Percentiles rank a stretch among this genome's conserved stretches.
Evolutionary conservation across 2,888 invertebrate genomes (phyloP).

Genomic region (Cheilosia vernalis): DNA sequence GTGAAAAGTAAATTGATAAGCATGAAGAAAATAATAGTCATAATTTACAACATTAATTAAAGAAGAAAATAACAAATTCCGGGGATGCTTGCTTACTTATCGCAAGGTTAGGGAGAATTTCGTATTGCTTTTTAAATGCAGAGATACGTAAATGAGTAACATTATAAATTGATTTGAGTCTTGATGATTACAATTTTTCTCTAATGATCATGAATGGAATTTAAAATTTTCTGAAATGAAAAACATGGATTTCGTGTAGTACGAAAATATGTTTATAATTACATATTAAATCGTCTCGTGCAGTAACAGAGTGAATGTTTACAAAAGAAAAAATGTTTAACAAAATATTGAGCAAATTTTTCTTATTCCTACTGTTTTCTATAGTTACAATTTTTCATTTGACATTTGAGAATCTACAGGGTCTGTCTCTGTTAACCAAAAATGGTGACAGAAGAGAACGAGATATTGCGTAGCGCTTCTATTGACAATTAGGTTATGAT

Average conservation of each 20-base stretch:
- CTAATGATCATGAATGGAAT: constrained; percentile 14
- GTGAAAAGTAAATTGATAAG: constrained; percentile 1
- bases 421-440: too few relatives aligned
- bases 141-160: constrained; percentile 5
- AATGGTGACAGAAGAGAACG: too few relatives aligned
- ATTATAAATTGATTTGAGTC: constrained; percentile 21
- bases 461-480: too few relatives aligned
- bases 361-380: too few relatives aligned
- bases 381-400: too few relatives aligned
- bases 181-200: constrained; percentile 19
- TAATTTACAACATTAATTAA: constrained; percentile 39
- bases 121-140: background rate
- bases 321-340: too few relatives aligned
- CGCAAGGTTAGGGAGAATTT: background rate
- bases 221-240: constrained; percentile 67
- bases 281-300: background rate
- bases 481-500: too few relatives aligned
- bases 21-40: constrained; percentile 8
- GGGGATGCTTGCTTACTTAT: background rate
- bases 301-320: background rate
- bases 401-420: too few relatives aligned
- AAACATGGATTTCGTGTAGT: background rate
- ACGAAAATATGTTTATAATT: background rate
- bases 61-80: constrained; percentile 8
- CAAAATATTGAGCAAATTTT: too few relatives aligned